Evolutionary conservation across 53 echinoderm and acorn worm genomes (phyloP), one percentile per base, ranked within the genome.

Genomic region (Hippasteria phrygiana): DNA sequence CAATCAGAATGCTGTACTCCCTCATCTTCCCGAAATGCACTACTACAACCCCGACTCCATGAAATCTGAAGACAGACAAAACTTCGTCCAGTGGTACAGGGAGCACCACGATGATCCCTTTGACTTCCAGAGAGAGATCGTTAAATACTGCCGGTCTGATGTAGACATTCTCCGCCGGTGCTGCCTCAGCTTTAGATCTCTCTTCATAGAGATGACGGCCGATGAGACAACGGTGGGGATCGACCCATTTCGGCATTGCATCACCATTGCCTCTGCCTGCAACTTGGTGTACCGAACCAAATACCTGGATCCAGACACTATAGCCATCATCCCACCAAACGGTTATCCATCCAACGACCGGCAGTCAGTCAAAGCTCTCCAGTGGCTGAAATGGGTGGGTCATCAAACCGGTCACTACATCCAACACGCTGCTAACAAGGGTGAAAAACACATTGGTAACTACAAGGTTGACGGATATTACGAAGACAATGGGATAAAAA

Each of bases 231-330:
- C 79, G n/a, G 6, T 32, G 20, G 95, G 95, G 4, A 75, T 95
- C 0, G 95, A 95, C 50, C 93, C 93, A 9, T 93, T 95, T 48
- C 46, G 46, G 5, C 46, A 45, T 45, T 45, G 46, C 11, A 45
- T 45, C 11, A 95, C 93, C 14, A 95, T 93, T 36, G 93, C 95
- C 7, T 89, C 88, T 3, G 91, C 80, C 24, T 94, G 90, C 62
- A 92, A 90, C 51, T 51, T 95, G 12, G 91, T 93, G 14, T 87
- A 90, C 43, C 73, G 91, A 5, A 67, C 87, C 26, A 95, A 93
- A n/a, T 95, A 77, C 88, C 83, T 93, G 11, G 42, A 80, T 20
- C 62, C 62, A 17, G 77, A 90, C 0, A 87, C 90, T 11, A 92
- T 92, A 45, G 88, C 73, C 26, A 63, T 89, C 11, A 67, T 92